These are phyloP conservation scores for Zoanthus sociatus DNA, from an alignment of 92 coral and sea anemone genomes.

Conservation along the genomic window DNA sequence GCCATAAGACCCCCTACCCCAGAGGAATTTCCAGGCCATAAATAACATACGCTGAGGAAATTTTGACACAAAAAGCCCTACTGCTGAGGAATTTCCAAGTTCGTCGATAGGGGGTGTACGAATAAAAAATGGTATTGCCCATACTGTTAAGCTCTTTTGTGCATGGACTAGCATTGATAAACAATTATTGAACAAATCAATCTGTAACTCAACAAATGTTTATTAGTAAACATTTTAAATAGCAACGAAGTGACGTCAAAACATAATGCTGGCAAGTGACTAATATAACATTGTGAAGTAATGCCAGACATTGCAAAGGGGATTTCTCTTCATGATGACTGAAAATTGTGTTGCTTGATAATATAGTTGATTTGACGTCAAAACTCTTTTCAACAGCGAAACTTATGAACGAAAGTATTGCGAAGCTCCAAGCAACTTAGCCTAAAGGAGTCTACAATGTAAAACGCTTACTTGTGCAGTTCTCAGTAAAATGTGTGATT, in stretches of 20 bases:
- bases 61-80: neutral
- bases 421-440: slow-evolving; percentile 3
- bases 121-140: neutral
- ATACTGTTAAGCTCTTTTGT: neutral
- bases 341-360: slow-evolving; percentile 6
- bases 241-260: slow-evolving; percentile 8
- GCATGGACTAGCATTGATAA: too few relatives aligned
- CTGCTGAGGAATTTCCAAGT: neutral
- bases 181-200: too few relatives aligned
- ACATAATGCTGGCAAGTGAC: slow-evolving; percentile 12
- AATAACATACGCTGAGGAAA: neutral
- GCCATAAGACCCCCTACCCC: slow-evolving; percentile 6
- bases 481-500: slow-evolving; percentile 3
- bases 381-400: slow-evolving; percentile 10
- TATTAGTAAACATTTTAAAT: neutral
- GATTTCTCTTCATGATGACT: slow-evolving; percentile 7
- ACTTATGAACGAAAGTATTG: neutral
- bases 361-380: neutral
- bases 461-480: slow-evolving; percentile 8
- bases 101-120: neutral
- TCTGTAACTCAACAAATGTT: too few relatives aligned
- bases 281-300: neutral
- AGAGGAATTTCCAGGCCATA: neutral
- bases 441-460: slow-evolving; percentile 11
- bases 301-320: slow-evolving; percentile 5